Conservation (phyloP, 1,140 invertebrate genomes). For the Lysiphlebus fabarum region DNA sequence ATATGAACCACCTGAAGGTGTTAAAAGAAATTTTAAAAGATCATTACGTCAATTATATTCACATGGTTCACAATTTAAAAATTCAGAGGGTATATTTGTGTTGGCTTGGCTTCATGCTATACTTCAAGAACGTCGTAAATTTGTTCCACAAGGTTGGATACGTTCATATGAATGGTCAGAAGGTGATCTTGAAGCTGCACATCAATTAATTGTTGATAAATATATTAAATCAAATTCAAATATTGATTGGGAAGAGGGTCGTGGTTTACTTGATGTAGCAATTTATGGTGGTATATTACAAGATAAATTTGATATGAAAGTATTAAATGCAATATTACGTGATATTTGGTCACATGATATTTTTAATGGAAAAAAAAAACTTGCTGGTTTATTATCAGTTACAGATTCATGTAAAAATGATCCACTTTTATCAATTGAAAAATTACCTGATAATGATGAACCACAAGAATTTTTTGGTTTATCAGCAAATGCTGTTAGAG, state of each 20-base stretch:
- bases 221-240: conserved; percentile 6
- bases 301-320: conserved; percentile 72
- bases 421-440: conserved; percentile 61
- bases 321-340: conserved; percentile 72
- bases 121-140: conserved; percentile 78
- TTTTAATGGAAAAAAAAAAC: conserved; percentile 59
- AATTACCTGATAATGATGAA: conserved; percentile 65
- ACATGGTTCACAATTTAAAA: conserved; percentile 34
- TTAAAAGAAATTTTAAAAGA: conserved; percentile 60
- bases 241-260: conserved; percentile 72
- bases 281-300: conserved; percentile 89
- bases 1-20: conserved; percentile 74
- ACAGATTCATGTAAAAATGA: conserved; percentile 60
- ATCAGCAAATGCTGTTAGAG: conserved; percentile 76
- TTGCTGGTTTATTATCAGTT: conserved; percentile 57
- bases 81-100: conserved; percentile 62
- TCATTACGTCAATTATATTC: conserved; percentile 50
- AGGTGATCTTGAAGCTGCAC: conserved; percentile 75
- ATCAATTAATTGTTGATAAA: conserved; percentile 68
- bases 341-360: conserved; percentile 67
- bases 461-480: conserved; percentile 72
- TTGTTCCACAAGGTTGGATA: conserved; percentile 54
- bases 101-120: conserved; percentile 83
- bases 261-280: conserved; percentile 76
- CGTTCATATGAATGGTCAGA: conserved; percentile 81